Percentiles rank a stretch among this genome's conserved stretches.
Evolutionary conservation across 1,140 invertebrate species (phyloP).

Genomic region (Babylonia areolata): DNA sequence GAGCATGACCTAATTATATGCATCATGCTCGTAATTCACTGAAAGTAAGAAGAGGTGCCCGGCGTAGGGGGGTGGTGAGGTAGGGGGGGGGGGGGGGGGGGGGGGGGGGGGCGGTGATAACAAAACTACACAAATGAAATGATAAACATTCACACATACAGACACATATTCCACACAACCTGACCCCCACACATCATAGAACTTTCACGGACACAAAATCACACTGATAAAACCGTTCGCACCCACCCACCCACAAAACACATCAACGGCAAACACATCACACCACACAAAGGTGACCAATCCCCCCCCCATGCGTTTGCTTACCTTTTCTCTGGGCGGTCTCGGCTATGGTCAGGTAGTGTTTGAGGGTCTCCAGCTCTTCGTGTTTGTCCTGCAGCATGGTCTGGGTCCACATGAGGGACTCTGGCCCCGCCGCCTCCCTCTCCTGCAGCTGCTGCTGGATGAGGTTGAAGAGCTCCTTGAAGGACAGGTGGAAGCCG

Average conservation of each 20-base stretch:
- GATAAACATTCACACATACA: too few species aligned
- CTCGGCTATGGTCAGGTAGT: conserved; percentile 71
- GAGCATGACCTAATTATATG: too few species aligned
- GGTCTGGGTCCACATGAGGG: conserved; percentile 68
- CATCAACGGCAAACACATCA: background rate
- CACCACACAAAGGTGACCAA: conserved; percentile 4
- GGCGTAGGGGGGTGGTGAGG: too few species aligned
- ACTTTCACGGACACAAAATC: background rate
- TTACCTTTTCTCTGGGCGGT: conserved; percentile 64
- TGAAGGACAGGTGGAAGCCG: conserved; percentile 73
- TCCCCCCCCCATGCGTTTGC: too few species aligned
- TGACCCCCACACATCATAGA: too few species aligned
- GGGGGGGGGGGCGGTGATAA: too few species aligned
- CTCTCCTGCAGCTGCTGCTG: conserved; percentile 66
- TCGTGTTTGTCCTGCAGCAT: conserved; percentile 71
- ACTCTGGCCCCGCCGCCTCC: conserved; percentile 70
- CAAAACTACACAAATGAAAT: too few species aligned
- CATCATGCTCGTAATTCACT: too few species aligned
- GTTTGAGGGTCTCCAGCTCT: conserved; percentile 71
- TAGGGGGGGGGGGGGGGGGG: too few species aligned
- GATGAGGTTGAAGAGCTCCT: conserved; percentile 73
- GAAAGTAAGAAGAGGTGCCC: too few species aligned
- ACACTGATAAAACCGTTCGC: background rate
- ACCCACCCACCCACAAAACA: background rate
- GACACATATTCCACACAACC: too few species aligned